phyloP scores from a whole-genome alignment of 2,888 invertebrate species.

The Amblyteles armatorius region DNA sequence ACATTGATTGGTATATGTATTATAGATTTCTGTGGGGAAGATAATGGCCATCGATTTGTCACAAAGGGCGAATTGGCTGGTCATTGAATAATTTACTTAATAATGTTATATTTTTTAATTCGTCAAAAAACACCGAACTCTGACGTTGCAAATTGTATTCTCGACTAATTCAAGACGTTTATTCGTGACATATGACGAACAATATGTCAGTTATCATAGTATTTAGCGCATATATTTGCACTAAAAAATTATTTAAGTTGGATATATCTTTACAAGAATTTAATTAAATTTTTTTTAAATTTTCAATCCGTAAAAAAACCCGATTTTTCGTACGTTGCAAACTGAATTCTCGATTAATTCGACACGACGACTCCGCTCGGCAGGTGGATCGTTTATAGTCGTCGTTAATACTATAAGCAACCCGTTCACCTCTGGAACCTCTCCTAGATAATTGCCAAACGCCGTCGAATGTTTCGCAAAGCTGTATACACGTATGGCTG shows the following conservation, averaged over 20 bases:
- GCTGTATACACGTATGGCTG: not conserved
- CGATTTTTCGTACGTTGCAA: not conserved
- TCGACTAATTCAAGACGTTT: not conserved
- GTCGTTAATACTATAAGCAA: conserved; percentile 7
- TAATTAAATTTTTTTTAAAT: not conserved
- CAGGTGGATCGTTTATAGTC: conserved; percentile 33
- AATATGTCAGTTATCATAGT: too few relatives aligned
- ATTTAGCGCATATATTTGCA: not conserved
- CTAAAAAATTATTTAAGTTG: not conserved
- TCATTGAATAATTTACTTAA: not conserved
- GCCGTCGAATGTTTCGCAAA: conserved; percentile 38
- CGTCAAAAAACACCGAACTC: not conserved
- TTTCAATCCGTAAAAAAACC: not conserved
- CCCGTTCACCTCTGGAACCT: conserved; percentile 44
- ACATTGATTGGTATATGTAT: too few relatives aligned
- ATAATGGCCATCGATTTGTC: not conserved
- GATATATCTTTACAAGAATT: not conserved
- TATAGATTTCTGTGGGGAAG: not conserved
- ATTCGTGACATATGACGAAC: not conserved
- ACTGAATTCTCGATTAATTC: conserved; percentile 1
- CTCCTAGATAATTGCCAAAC: conserved; percentile 44
- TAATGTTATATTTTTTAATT: not conserved
- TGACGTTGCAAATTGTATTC: not conserved
- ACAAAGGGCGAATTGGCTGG: not conserved
- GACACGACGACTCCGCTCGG: not conserved